These are phyloP conservation scores for Platycercus adscitus DNA, from an alignment of 2,113 vertebrate genomes.

Conservation along the genomic window DNA sequence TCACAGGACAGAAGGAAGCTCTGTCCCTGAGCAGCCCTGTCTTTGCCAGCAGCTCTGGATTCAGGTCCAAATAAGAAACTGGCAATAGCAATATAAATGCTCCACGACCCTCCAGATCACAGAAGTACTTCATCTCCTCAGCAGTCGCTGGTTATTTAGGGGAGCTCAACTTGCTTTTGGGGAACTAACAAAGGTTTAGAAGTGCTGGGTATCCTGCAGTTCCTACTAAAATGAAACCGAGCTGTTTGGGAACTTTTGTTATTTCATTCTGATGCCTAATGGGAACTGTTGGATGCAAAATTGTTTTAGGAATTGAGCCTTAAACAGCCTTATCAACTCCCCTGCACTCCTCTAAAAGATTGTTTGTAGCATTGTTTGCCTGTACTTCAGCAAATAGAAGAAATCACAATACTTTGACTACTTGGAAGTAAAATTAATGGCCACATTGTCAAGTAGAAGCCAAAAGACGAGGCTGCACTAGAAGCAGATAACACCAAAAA, in stretches of 20 bases:
- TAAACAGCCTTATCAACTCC: not conserved
- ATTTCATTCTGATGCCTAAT: conserved; percentile 26
- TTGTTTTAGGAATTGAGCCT: conserved; percentile 5
- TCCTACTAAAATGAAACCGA: not conserved
- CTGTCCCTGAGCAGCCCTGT: not conserved
- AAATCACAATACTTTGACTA: not conserved
- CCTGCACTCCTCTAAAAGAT: not conserved
- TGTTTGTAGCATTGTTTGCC: not conserved
- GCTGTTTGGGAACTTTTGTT: not conserved
- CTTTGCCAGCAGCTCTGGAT: not conserved
- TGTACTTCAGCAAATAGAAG: not conserved
- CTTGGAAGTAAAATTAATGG: not conserved
- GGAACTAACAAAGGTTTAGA: not conserved
- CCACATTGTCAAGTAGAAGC: not conserved
- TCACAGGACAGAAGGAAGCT: not conserved
- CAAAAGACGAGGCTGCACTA: not conserved
- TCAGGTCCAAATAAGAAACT: not conserved
- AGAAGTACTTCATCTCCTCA: not conserved
- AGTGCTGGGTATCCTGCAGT: not conserved
- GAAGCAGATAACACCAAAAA: not conserved
- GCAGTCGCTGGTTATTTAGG: not conserved
- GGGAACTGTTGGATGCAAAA: conserved; percentile 17
- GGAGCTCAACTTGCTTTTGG: not conserved
- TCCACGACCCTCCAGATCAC: not conserved
- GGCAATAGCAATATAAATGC: not conserved